A percentile compares a stretch with the other conserved stretches of the same genome.
Evolutionary conservation across 2,113 vertebrate species (phyloP).

Genomic region (Limanda limanda): DNA sequence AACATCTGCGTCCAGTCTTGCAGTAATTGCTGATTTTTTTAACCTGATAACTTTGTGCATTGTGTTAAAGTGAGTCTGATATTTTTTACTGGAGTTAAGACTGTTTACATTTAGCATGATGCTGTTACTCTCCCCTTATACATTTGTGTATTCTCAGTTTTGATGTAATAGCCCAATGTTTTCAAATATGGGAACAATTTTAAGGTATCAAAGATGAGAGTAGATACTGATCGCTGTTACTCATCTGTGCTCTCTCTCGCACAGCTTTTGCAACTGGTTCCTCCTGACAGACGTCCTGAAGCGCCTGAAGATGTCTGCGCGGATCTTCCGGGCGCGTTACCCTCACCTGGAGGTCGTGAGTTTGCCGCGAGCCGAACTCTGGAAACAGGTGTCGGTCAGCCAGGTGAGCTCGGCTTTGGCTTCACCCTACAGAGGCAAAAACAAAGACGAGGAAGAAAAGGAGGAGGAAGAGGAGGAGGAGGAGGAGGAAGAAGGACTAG

Average conservation of each 20-base stretch:
- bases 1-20: too few species aligned
- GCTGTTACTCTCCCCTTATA: too few species aligned
- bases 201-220: too few species aligned
- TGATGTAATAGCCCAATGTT: too few species aligned
- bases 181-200: too few species aligned
- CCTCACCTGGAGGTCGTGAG: constrained; percentile 93
- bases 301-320: constrained; percentile 93
- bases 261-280: constrained; percentile 98
- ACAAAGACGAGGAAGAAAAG: constrained; percentile 77
- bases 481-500: constrained; percentile 83
- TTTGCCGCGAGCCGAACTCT: constrained; percentile 87
- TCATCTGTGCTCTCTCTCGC: neutral
- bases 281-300: constrained; percentile 93
- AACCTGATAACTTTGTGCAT: neutral
- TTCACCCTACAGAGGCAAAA: constrained; percentile 68
- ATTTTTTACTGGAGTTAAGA: too few species aligned
- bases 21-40: too few species aligned
- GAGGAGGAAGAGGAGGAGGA: constrained; percentile 86
- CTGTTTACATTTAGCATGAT: too few species aligned
- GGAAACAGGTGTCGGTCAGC: constrained; percentile 89
- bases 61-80: neutral
- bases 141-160: neutral
- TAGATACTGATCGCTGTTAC: too few species aligned
- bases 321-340: constrained; percentile 95
- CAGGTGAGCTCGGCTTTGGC: constrained; percentile 88